Evolutionary conservation across 1,140 invertebrate genomes (phyloP).

Genomic region (Lucilia sericata): DNA sequence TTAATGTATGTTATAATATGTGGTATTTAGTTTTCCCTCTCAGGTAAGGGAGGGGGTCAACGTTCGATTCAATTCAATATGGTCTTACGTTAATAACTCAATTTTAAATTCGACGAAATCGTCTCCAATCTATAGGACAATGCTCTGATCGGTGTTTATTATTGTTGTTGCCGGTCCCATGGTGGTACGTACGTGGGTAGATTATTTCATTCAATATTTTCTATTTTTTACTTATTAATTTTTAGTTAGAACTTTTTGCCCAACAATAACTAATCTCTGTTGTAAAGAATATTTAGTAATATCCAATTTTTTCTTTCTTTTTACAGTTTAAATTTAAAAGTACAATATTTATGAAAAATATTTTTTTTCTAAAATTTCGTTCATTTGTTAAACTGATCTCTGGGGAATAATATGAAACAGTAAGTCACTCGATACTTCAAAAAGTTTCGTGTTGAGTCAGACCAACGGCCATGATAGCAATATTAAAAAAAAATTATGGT

Average conservation of each 20-base stretch:
- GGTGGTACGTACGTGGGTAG: neutral
- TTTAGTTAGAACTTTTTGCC: neutral
- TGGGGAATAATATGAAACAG: neutral
- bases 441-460: neutral
- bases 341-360: neutral
- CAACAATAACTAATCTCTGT: neutral
- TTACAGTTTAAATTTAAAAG: conserved; percentile 21
- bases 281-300: neutral
- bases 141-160: neutral
- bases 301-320: conserved; percentile 22
- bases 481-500: neutral
- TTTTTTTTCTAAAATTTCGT: neutral
- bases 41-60: conserved; percentile 36
- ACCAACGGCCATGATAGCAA: neutral
- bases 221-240: neutral
- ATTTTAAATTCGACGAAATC: neutral
- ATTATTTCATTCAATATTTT: neutral
- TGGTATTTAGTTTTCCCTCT: conserved; percentile 28
- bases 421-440: neutral
- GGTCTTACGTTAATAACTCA: neutral
- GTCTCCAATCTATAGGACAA: neutral
- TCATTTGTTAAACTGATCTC: conserved; percentile 5
- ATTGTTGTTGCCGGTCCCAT: neutral
- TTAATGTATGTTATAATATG: conserved; percentile 24
- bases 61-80: neutral